Evolutionary conservation across 1,140 invertebrate genomes (phyloP).

Genomic region (Campoletis sonorensis): DNA sequence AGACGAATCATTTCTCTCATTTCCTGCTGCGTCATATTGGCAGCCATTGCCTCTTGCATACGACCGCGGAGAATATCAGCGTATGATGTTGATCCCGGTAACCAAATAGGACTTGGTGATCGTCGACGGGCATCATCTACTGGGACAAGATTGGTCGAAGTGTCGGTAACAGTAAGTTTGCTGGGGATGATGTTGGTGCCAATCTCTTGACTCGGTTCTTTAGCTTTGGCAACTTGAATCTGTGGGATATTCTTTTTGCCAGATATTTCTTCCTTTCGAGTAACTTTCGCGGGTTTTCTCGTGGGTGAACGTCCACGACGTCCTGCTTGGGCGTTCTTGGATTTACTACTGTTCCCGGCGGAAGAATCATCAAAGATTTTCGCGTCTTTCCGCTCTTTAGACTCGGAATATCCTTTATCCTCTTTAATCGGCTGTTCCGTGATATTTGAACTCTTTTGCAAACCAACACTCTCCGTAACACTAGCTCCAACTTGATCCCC

Average conservation of each 20-base stretch:
- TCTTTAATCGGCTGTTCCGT: background rate
- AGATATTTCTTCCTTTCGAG: conserved; percentile 36
- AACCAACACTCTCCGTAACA: background rate
- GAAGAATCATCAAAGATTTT: conserved; percentile 10
- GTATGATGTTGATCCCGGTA: conserved; percentile 84
- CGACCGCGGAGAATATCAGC: conserved; percentile 85
- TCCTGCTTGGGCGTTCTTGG: background rate
- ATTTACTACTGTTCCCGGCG: conserved; percentile 25
- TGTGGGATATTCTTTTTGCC: conserved; percentile 45
- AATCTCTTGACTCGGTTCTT: conserved; percentile 19
- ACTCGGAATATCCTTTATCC: conserved; percentile 1
- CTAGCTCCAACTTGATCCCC: conserved; percentile 42
- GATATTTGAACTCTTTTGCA: conserved; percentile 29
- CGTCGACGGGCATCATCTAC: conserved; percentile 71
- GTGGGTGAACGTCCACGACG: conserved; percentile 68
- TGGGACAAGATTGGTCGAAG: conserved; percentile 54
- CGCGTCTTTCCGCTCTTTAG: conserved; percentile 29
- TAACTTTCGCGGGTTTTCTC: conserved; percentile 49
- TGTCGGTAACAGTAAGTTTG: conserved; percentile 8
- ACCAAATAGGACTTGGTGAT: conserved; percentile 85
- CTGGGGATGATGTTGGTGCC: background rate
- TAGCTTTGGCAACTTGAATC: conserved; percentile 42
- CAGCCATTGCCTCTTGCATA: conserved; percentile 56
- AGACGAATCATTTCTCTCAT: conserved; percentile 58
- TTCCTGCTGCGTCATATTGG: conserved; percentile 46